phyloP scores from a whole-genome alignment of 2,113 vertebrate genomes.

The pig (Sus scrofa) region DNA sequence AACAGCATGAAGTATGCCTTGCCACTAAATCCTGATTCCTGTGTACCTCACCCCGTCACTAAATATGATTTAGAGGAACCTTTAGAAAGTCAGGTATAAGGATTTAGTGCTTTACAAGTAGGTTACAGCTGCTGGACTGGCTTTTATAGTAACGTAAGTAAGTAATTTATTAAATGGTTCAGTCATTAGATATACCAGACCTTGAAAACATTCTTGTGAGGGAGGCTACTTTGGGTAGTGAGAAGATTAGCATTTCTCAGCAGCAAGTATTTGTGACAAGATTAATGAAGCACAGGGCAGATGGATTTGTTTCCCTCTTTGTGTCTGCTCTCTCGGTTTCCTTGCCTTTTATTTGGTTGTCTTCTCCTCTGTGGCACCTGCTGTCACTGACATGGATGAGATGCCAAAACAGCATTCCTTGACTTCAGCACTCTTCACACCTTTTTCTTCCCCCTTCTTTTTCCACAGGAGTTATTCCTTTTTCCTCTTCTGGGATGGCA shows the following conservation, averaged over 20 bases:
- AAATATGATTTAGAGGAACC: conserved; percentile 82
- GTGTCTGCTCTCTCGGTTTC: conserved; percentile 69
- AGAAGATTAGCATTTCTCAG: conserved; percentile 80
- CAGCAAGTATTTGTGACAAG: conserved; percentile 78
- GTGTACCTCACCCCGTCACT: conserved; percentile 77
- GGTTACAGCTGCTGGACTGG: conserved; percentile 78
- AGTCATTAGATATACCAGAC: conserved; percentile 75
- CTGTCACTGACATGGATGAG: conserved; percentile 69
- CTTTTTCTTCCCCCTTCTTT: conserved; percentile 34
- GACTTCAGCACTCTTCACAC: conserved; percentile 68
- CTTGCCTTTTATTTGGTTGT: conserved; percentile 68
- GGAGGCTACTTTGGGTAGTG: conserved; percentile 66
- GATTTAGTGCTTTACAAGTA: conserved; percentile 80
- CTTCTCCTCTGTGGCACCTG: conserved; percentile 74
- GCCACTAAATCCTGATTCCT: conserved; percentile 76
- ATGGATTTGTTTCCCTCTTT: conserved; percentile 71
- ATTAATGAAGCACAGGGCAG: conserved; percentile 80
- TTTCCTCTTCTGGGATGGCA: conserved; percentile 45
- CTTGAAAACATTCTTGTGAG: conserved; percentile 75
- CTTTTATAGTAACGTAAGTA: conserved; percentile 78
- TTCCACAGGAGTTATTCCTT: conserved; percentile 17
- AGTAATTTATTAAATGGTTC: conserved; percentile 83
- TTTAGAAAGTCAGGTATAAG: conserved; percentile 83
- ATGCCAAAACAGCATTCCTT: conserved; percentile 75
- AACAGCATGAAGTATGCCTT: conserved; percentile 80